Conservation (phyloP, 2,888 invertebrate species). For the Apotomis capreana region DNA sequence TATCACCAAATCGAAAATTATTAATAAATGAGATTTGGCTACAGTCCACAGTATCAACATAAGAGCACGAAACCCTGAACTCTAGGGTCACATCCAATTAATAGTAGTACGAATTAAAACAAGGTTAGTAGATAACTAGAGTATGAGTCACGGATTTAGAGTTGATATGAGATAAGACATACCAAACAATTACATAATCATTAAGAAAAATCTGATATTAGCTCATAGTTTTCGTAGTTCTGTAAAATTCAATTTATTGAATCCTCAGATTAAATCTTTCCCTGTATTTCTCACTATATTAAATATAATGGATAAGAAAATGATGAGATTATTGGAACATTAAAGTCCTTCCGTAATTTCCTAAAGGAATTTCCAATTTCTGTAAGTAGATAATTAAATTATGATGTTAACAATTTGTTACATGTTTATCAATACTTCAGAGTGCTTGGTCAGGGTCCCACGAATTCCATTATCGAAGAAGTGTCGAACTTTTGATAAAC, state of each 20-base stretch:
- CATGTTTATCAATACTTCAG: constrained; percentile 1
- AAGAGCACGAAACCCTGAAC: constrained; percentile 17
- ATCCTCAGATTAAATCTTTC: not conserved
- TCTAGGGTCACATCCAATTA: constrained; percentile 8
- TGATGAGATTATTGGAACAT: not conserved
- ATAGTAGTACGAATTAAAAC: constrained; percentile 14
- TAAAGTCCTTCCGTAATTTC: not conserved
- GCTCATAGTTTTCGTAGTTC: no score
- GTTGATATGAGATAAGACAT: no score
- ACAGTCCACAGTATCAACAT: not conserved
- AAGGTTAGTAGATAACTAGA: constrained; percentile 12
- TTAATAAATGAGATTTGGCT: not conserved
- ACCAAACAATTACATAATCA: not conserved
- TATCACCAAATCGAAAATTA: no score
- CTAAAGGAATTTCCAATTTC: constrained; percentile 1
- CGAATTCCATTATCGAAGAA: constrained; percentile 16
- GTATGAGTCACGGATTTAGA: constrained; percentile 18
- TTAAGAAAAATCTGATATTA: no score
- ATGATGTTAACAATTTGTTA: constrained; percentile 5
- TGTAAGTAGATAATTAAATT: constrained; percentile 11
- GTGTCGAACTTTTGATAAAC: constrained; percentile 28
- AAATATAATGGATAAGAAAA: not conserved
- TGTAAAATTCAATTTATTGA: no score
- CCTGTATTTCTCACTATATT: not conserved
- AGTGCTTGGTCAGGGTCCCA: constrained; percentile 4